Base-by-base conservation (phyloP, 2,797 vertebrate species). In the Onychomys leucogaster region DNA sequence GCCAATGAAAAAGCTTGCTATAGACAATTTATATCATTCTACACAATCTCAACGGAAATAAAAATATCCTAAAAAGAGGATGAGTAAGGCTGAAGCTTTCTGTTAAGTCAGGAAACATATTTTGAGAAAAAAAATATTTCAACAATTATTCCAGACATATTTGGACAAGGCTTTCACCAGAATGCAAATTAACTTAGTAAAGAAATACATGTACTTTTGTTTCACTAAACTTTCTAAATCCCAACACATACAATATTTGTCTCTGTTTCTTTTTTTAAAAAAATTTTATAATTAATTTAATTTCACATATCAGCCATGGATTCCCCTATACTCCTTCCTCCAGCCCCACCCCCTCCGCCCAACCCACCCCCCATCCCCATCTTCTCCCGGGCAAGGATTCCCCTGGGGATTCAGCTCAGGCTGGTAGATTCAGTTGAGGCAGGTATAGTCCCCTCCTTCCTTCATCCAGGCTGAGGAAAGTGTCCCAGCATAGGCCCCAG, bases 131-230 rank as follows among this genome's bases (percentile, higher is more conserved):
- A 77, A 89, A 63, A 65, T 69, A 61, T 87, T 73, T 89, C 46
- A 94, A 89, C 80, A 43, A 63, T 94, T 69, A 91, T 84, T 94
- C 63, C 46, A 94, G 27, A 90, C 14, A 76, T 37, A 9, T 77
- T 12, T 57, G 59, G 84, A 8, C 19, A 90, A 67, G 1, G 65
- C 6, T 81, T 2, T 82, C 12, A 89, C 37, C 86, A 87, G 46
- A 87, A 78, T 43, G 2, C 41, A 91, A 84, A 86, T 93, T 89
- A 87, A 87, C 23, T 89, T 69, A 80, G 49, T 76, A 6, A 34
- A 83, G 46, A 87, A 94, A 81, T 46, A 82, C 41, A 65, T 41
- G 41, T 37, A 76, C 1, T 27, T 2, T 29, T 10, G 2, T 76
- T 87, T 73, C 34, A 32, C 41, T 80, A 21, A 43, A 1, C 55